Conservation (phyloP, 1,140 invertebrate species). For the Drosophila obscura region DNA sequence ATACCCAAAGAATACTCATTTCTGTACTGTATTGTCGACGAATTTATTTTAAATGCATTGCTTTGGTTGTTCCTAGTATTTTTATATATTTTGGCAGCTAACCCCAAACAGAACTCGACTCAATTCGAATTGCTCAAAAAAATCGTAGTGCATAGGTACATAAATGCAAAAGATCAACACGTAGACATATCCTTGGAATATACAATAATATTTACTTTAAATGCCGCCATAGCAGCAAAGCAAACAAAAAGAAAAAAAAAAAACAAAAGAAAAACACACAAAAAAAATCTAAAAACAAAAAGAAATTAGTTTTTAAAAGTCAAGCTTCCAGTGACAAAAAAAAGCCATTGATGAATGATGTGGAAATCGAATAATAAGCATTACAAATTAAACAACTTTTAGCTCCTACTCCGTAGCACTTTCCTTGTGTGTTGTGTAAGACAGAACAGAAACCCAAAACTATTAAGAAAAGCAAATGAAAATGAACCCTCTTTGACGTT, state of each 20-base stretch:
- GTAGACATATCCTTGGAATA: slow-evolving; percentile 83
- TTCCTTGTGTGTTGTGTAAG: slow-evolving; percentile 77
- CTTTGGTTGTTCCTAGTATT: slow-evolving; percentile 65
- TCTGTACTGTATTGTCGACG: slow-evolving; percentile 61
- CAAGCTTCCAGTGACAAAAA: slow-evolving; percentile 80
- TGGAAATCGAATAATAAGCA: slow-evolving; percentile 75
- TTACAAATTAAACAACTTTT: slow-evolving; percentile 71
- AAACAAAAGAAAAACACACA: slow-evolving; percentile 30
- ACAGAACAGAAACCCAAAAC: slow-evolving; percentile 19
- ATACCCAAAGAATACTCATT: slow-evolving; percentile 77
- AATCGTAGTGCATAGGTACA: slow-evolving; percentile 71
- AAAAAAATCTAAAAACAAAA: slow-evolving; percentile 44
- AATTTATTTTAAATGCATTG: slow-evolving; percentile 65
- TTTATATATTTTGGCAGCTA: slow-evolving; percentile 56
- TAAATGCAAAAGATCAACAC: slow-evolving; percentile 71
- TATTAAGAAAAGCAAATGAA: slow-evolving; percentile 27
- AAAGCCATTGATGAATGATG: slow-evolving; percentile 59
- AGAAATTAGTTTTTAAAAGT: slow-evolving; percentile 71
- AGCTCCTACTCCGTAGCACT: slow-evolving; percentile 77
- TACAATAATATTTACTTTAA: slow-evolving; percentile 83
- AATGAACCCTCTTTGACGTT: slow-evolving; percentile 62
- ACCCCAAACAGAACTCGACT: slow-evolving; percentile 40
- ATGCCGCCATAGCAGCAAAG: slow-evolving; percentile 71
- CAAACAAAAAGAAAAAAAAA: slow-evolving; percentile 30
- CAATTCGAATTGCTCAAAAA: slow-evolving; percentile 71